Conservation (phyloP, 2,888 invertebrate genomes). For the Blera fallax region DNA sequence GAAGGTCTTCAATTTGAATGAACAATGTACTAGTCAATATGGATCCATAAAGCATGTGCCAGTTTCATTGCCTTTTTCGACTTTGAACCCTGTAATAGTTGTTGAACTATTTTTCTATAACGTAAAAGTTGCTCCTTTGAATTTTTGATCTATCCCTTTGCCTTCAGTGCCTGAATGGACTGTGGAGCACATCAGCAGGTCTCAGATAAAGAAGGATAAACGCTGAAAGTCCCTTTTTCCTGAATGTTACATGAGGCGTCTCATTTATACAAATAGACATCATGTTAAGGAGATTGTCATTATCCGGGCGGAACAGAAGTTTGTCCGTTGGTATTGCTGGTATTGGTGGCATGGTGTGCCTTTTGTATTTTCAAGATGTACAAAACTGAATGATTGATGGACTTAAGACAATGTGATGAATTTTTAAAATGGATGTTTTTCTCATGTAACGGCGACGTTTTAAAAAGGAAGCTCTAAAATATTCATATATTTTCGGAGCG, state of each 20-base stretch:
- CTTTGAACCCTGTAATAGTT: constrained; percentile 16
- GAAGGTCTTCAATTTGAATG: neutral
- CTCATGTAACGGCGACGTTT: neutral
- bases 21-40: neutral
- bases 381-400: constrained; percentile 67
- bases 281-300: constrained; percentile 63
- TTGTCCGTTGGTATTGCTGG: neutral
- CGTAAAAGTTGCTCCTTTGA: constrained; percentile 48
- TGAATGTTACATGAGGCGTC: constrained; percentile 61
- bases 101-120: constrained; percentile 31
- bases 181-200: constrained; percentile 2
- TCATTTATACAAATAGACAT: constrained; percentile 65
- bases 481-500: constrained; percentile 14
- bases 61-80: neutral
- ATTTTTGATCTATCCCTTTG: neutral
- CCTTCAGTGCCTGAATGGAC: neutral
- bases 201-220: constrained; percentile 34
- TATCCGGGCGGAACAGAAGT: constrained; percentile 56
- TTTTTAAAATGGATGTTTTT: constrained; percentile 48
- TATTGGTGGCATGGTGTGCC: neutral
- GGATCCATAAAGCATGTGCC: neutral
- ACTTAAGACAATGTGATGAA: constrained; percentile 56
- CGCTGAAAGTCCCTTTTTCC: constrained; percentile 43
- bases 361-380: constrained; percentile 20
- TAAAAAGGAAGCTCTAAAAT: neutral